Conservation (phyloP, 2,113 vertebrate genomes). For the Myxocyprinus asiaticus region DNA sequence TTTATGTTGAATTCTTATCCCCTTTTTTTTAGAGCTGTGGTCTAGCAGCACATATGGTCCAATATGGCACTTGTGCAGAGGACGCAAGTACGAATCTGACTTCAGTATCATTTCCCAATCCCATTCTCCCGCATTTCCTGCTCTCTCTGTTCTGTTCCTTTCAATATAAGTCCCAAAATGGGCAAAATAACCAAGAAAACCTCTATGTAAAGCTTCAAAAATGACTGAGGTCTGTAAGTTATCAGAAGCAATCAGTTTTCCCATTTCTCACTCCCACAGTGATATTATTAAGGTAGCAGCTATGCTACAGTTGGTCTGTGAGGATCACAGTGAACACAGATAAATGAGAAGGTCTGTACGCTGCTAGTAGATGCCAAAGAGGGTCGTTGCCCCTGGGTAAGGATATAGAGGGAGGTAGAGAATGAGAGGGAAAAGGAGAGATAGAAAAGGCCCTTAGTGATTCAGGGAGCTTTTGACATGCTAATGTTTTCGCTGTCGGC, state of each 20-base stretch:
- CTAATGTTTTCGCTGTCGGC: constrained; percentile 62
- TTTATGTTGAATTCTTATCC: too few species aligned
- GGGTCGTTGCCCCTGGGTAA: constrained; percentile 42
- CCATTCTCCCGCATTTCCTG: too few species aligned
- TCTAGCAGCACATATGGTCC: too few species aligned
- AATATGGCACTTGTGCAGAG: too few species aligned
- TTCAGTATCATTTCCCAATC: too few species aligned
- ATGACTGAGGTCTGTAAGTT: background rate
- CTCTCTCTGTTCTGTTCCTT: too few species aligned
- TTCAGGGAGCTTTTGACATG: constrained; percentile 72
- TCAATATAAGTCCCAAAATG: too few species aligned
- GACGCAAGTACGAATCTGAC: too few species aligned
- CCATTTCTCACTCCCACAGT: constrained; percentile 8
- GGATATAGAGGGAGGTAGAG: constrained; percentile 44
- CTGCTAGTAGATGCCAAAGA: constrained; percentile 69
- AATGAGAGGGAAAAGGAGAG: constrained; percentile 42
- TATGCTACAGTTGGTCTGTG: constrained; percentile 31
- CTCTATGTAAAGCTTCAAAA: background rate
- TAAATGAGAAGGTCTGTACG: constrained; percentile 66
- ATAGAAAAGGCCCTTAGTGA: constrained; percentile 57
- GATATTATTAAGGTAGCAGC: constrained; percentile 45
- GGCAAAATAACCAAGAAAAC: too few species aligned
- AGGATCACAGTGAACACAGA: constrained; percentile 18
- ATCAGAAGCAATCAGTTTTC: background rate
- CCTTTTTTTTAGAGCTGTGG: too few species aligned